Evolutionary conservation across 2,888 invertebrate genomes (phyloP), one percentile per base, ranked within the genome.

Genomic region (Lithophane socia): DNA sequence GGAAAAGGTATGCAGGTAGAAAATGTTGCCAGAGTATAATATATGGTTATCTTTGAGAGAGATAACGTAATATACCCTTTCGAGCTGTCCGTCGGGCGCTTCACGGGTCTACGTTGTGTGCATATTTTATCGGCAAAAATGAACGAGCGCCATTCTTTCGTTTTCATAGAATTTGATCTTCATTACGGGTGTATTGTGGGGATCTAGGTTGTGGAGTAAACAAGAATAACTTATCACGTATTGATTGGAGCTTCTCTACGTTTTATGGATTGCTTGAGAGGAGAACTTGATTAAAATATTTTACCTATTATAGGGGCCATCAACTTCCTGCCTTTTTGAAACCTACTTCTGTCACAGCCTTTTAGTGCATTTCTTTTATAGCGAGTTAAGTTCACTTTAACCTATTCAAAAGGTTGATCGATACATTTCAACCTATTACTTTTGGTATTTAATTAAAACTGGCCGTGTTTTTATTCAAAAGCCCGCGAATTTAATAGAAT

Each of bases 41-140:
- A 75, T 80, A 79, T 68, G 79, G 66, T 82, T 86, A 86, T 80
- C 73, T 87, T 80, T 42, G 54, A 72, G 16, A 58, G n/a, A 58
- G 79, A 79, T 80, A 80, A 82, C 67, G 71, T 79, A 78, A 80
- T 84, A 75, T 66, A 83, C 78, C 82, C 77, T 81, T 86, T 79
- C 66, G 80, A 79, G 76, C 77, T 77, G 77, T 84, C 83, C 80
- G 79, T 79, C 82, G 77, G 75, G 47, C 76, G 65, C 70, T 70
- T 56, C 67, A 69, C 75, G 52, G 56, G 69, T 65, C 75, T 73
- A 84, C 82, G 81, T 56, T 74, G 68, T 80, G 77, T 86, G 87
- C 87, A 86, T 87, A 86, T 85, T 88, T 86, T 82, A 87, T 80
- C 74, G 74, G 70, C 64, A 80, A 79, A 86, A 77, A 83, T 83